Conservation (phyloP, 2,797 vertebrate genomes). For the Naso thynnoides region DNA sequence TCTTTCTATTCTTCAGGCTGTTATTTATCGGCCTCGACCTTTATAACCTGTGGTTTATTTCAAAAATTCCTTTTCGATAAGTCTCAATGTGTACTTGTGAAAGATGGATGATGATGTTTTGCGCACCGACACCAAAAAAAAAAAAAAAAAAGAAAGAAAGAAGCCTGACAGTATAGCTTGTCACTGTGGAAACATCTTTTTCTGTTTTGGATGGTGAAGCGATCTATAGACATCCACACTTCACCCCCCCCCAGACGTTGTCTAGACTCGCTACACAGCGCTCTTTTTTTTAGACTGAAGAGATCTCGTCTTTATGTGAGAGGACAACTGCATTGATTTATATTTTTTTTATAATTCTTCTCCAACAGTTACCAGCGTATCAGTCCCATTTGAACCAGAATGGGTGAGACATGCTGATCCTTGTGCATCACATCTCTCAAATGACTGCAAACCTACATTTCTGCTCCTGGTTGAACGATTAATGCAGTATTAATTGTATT, state of each 20-base stretch:
- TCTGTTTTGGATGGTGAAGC: slow-evolving; percentile 21
- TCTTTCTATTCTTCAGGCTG: slow-evolving; percentile 15
- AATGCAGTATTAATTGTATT: neutral
- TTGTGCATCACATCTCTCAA: neutral
- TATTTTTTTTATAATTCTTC: slow-evolving; percentile 41
- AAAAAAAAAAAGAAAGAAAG: neutral
- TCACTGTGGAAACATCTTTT: slow-evolving; percentile 24
- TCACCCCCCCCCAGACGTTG: slow-evolving; percentile 13
- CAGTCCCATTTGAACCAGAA: slow-evolving; percentile 8
- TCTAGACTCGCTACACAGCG: slow-evolving; percentile 5
- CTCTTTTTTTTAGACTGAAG: slow-evolving; percentile 18
- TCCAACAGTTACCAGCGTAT: slow-evolving; percentile 11
- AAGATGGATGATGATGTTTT: slow-evolving; percentile 43
- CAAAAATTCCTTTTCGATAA: slow-evolving; percentile 33
- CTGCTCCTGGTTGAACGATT: neutral
- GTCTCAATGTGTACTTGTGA: slow-evolving; percentile 21
- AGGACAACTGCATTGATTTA: slow-evolving; percentile 32
- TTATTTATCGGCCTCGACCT: slow-evolving; percentile 24
- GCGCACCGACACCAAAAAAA: slow-evolving; percentile 3
- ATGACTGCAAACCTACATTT: neutral
- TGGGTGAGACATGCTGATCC: neutral
- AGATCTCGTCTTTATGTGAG: slow-evolving; percentile 13
- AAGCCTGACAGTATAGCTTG: neutral
- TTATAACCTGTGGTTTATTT: slow-evolving; percentile 32
- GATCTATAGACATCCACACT: slow-evolving; percentile 27